Conservation (phyloP, 2,888 invertebrate species). For the Cyclophora punctaria region DNA sequence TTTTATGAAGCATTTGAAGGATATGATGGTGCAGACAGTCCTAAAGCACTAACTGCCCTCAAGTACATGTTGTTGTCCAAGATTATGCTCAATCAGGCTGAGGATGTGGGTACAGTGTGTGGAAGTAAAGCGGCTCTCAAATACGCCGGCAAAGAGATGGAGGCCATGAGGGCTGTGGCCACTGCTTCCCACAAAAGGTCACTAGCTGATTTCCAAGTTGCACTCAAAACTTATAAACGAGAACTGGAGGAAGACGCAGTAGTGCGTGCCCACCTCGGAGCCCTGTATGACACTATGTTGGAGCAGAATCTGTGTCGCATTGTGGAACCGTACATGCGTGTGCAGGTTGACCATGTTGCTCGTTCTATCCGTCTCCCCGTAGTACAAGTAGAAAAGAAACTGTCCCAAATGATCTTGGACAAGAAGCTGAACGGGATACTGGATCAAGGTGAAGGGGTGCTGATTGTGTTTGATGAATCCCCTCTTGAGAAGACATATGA, state of each 20-base stretch:
- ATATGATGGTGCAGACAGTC: slow-evolving; percentile 94
- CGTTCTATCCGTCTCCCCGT: slow-evolving; percentile 92
- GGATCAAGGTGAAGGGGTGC: slow-evolving; percentile 98
- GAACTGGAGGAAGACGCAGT: slow-evolving; percentile 97
- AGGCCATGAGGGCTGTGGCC: slow-evolving; percentile 98
- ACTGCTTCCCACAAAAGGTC: slow-evolving; percentile 97
- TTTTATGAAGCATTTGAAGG: slow-evolving; percentile 99
- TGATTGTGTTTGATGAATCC: slow-evolving; percentile 97
- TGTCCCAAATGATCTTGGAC: slow-evolving; percentile 99
- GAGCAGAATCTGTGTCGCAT: slow-evolving; percentile 99
- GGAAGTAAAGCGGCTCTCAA: slow-evolving; percentile 98
- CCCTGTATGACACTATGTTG: slow-evolving; percentile 97
- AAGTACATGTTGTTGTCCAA: slow-evolving; percentile 99
- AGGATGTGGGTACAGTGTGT: slow-evolving; percentile 95
- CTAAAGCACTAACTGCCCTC: slow-evolving; percentile 93
- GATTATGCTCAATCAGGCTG: slow-evolving; percentile 97
- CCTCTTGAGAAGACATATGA: slow-evolving; percentile 97
- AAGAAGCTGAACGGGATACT: slow-evolving; percentile 97
- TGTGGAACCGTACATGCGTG: slow-evolving; percentile 98
- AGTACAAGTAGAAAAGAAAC: slow-evolving; percentile 95
- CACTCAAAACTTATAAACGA: slow-evolving; percentile 88
- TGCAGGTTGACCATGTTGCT: slow-evolving; percentile 95
- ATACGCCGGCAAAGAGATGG: slow-evolving; percentile 95
- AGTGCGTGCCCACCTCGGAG: slow-evolving; percentile 96
- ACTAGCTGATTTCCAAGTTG: slow-evolving; percentile 95